These are phyloP conservation scores for Tragopan temminckii DNA, from an alignment of 2,797 vertebrate species.

Conservation along the genomic window DNA sequence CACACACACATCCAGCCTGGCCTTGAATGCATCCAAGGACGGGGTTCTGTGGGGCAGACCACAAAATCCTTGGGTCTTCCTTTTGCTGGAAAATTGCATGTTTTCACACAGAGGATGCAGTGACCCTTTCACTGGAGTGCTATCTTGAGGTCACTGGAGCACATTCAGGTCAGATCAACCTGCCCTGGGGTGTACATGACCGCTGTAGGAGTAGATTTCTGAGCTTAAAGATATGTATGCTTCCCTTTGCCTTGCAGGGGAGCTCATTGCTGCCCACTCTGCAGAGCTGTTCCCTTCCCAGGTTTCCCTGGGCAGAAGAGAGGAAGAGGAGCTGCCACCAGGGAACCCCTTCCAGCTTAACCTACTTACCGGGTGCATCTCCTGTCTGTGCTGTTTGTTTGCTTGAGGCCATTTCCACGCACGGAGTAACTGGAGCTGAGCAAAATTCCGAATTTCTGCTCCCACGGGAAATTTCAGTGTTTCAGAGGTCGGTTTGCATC, in stretches of 20 bases:
- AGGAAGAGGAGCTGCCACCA: conserved; percentile 1
- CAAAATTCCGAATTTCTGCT: background rate
- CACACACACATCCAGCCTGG: too few relatives aligned
- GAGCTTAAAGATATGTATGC: background rate
- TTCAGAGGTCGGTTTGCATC: conserved; percentile 23
- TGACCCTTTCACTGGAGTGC: background rate
- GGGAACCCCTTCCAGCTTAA: conserved; percentile 28
- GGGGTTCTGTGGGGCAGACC: background rate
- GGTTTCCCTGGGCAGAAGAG: background rate
- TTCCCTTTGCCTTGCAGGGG: conserved; percentile 15
- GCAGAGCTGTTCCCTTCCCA: background rate
- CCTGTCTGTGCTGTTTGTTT: conserved; percentile 20
- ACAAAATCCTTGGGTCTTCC: background rate
- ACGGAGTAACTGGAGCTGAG: conserved; percentile 18
- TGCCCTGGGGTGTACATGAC: background rate
- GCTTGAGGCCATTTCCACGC: conserved; percentile 27
- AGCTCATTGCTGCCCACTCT: background rate
- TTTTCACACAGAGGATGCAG: background rate
- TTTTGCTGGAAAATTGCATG: background rate
- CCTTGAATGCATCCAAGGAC: too few relatives aligned
- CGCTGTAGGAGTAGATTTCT: background rate
- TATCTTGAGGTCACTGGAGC: background rate
- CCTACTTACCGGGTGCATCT: background rate
- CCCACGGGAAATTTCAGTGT: conserved; percentile 19
- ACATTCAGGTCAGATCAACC: background rate